Evolutionary conservation across 2,797 vertebrate species (phyloP).

Genomic region (Phalloptychus januarius): DNA sequence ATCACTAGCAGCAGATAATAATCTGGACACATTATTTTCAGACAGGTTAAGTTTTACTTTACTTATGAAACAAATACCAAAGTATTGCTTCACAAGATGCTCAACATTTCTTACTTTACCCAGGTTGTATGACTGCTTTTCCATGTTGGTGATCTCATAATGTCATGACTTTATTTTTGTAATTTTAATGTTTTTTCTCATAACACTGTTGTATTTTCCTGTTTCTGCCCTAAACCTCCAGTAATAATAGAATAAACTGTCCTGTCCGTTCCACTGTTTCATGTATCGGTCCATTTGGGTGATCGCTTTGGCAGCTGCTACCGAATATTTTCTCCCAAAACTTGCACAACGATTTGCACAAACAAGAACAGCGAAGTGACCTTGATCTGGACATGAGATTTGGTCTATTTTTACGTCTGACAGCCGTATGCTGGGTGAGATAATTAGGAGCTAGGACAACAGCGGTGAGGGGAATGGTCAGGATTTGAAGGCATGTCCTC

Average conservation of each 20-base stretch:
- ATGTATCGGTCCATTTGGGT: slow-evolving; percentile 42
- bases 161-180: too few species aligned
- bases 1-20: too few species aligned
- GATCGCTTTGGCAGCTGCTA: slow-evolving; percentile 47
- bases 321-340: slow-evolving; percentile 43
- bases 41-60: too few species aligned
- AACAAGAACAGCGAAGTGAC: slow-evolving; percentile 34
- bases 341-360: slow-evolving; percentile 44
- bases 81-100: too few species aligned
- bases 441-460: slow-evolving; percentile 56
- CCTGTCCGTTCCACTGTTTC: slow-evolving; percentile 49
- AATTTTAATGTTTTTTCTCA: too few species aligned
- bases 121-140: too few species aligned
- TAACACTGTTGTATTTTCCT: neutral
- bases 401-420: slow-evolving; percentile 50
- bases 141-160: too few species aligned
- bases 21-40: too few species aligned
- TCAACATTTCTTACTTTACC: too few species aligned
- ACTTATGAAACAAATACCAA: too few species aligned
- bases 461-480: slow-evolving; percentile 21
- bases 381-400: slow-evolving; percentile 53
- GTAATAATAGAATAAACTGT: slow-evolving; percentile 45
- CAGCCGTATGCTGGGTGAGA: slow-evolving; percentile 24
- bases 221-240: slow-evolving; percentile 17
- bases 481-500: slow-evolving; percentile 48